A percentile compares a stretch with the other conserved stretches of the same genome.
These are phyloP conservation scores for Myanophis thanlyinensis DNA, from an alignment of 2,113 vertebrate species.

Conservation along the genomic window DNA sequence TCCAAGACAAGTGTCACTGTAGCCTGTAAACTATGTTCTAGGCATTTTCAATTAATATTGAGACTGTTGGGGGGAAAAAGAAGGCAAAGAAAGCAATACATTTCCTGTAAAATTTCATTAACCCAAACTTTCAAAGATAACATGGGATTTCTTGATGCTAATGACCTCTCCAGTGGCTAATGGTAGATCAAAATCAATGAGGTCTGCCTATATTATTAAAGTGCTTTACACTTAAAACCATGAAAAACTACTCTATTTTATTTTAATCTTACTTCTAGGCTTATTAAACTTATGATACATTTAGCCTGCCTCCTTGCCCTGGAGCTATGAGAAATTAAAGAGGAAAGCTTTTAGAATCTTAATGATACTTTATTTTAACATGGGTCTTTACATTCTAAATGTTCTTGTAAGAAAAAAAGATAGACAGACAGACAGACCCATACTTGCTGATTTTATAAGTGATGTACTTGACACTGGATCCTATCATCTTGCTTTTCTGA, in stretches of 20 bases:
- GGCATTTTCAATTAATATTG: background rate
- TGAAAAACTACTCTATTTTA: slow-evolving; percentile 35
- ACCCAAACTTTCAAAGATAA: slow-evolving; percentile 2
- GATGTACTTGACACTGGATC: background rate
- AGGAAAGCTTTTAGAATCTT: slow-evolving; percentile 28
- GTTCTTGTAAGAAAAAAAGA: background rate
- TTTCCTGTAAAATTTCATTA: slow-evolving; percentile 11
- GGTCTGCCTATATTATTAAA: slow-evolving; percentile 27
- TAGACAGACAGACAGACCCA: background rate
- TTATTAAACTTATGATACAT: slow-evolving; percentile 31
- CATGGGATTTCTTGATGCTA: background rate
- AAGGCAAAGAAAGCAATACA: background rate
- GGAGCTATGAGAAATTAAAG: slow-evolving; percentile 14
- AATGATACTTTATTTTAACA: background rate
- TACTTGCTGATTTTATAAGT: background rate
- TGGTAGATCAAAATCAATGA: slow-evolving; percentile 34
- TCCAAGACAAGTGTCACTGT: background rate
- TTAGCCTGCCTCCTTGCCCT: slow-evolving; percentile 6
- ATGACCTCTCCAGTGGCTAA: slow-evolving; percentile 20
- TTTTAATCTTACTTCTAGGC: slow-evolving; percentile 30
- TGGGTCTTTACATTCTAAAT: slow-evolving; percentile 8
- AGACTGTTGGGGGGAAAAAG: background rate
- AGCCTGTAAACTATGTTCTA: background rate
- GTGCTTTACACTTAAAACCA: slow-evolving; percentile 20
- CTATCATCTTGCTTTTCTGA: background rate